These are phyloP conservation scores for Romanomermis culicivorax DNA, from an alignment of 2,888 invertebrate genomes.

Conservation along the genomic window DNA sequence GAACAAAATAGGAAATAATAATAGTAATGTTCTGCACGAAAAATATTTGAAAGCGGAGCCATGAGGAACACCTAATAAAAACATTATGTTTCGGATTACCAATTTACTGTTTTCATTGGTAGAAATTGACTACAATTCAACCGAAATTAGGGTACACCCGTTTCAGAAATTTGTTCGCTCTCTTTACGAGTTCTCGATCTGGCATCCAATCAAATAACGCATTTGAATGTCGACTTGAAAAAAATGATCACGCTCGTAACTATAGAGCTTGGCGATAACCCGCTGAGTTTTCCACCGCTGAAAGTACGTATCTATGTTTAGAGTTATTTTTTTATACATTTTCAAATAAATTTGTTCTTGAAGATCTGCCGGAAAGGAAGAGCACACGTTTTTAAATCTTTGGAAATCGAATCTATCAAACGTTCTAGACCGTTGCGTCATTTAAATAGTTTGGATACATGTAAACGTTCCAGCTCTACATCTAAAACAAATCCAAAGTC, in stretches of 20 bases:
- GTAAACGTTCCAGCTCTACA: neutral
- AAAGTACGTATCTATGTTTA: no score
- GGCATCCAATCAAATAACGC: conserved; percentile 68
- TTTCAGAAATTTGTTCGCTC: neutral
- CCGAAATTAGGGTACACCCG: neutral
- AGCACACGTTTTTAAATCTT: conserved; percentile 79
- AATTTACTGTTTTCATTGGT: no score
- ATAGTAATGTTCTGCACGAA: neutral
- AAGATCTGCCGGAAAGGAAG: conserved; percentile 73
- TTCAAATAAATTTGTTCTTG: conserved; percentile 48
- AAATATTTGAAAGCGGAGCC: no score
- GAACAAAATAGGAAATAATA: neutral
- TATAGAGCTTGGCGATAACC: conserved; percentile 63
- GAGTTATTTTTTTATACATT: neutral
- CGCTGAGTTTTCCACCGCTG: conserved; percentile 62
- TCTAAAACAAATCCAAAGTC: neutral
- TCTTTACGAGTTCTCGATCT: conserved; percentile 58
- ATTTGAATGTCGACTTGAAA: conserved; percentile 63
- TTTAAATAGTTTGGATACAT: conserved; percentile 19
- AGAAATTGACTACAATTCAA: no score
- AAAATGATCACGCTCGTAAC: conserved; percentile 63
- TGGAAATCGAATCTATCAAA: conserved; percentile 63
- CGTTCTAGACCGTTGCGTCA: no score
- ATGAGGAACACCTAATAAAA: no score
- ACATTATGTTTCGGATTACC: no score